Conservation (phyloP, 2,113 vertebrate genomes). For the Pycnonotus jocosus region DNA sequence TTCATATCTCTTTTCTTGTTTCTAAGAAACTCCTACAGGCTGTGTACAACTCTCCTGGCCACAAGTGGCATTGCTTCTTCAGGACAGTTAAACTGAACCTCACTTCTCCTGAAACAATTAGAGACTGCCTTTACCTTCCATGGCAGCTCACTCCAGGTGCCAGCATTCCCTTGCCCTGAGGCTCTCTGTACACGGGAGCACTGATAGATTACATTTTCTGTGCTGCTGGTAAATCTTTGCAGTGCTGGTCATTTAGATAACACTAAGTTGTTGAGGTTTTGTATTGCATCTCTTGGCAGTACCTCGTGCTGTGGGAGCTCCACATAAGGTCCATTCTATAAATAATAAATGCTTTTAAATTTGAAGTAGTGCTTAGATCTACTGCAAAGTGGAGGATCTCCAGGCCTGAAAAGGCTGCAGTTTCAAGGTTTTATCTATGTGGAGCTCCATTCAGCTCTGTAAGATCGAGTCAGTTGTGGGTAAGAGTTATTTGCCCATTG, state of each 20-base stretch:
- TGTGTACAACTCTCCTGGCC: fast-evolving
- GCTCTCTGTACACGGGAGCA: background rate
- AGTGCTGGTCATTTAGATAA: background rate
- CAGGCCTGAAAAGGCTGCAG: background rate
- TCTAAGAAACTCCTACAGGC: background rate
- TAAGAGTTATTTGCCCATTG: background rate
- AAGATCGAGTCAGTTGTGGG: background rate
- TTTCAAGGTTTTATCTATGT: background rate
- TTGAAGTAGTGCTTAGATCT: background rate
- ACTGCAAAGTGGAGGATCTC: background rate
- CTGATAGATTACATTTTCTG: background rate
- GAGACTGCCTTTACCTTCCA: background rate
- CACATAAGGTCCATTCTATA: background rate
- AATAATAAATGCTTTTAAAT: background rate
- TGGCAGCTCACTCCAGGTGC: background rate
- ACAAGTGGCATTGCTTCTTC: background rate
- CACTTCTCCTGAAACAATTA: background rate
- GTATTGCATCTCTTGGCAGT: background rate
- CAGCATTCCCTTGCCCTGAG: background rate
- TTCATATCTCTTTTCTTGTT: background rate
- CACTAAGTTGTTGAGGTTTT: background rate
- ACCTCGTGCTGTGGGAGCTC: background rate
- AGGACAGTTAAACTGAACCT: background rate
- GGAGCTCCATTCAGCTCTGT: background rate
- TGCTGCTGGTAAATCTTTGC: background rate